Percentiles rank a stretch among this genome's conserved stretches.
phyloP scores from a whole-genome alignment of 2,797 vertebrate species.

The Phylloscopus collybita region DNA sequence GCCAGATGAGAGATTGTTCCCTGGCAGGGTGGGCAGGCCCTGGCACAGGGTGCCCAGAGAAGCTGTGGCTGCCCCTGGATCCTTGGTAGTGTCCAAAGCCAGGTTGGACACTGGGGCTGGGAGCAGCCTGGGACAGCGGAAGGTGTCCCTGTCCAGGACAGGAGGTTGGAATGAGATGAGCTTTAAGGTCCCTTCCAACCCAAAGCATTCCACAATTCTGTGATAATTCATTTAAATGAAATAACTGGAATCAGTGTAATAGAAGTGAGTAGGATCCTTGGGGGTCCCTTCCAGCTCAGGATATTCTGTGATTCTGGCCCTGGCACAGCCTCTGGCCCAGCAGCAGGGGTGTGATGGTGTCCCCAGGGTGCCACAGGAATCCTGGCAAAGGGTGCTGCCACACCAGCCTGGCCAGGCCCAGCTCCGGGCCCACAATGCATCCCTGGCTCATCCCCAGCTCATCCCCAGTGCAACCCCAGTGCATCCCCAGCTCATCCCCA shows the following conservation, averaged over 20 bases:
- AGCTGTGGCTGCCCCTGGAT: not conserved
- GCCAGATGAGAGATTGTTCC: not conserved
- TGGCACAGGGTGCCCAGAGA: not conserved
- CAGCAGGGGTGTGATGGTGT: rapidly evolving
- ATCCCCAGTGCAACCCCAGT: too few relatives aligned
- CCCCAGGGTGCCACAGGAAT: not conserved
- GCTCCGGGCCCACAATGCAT: rapidly evolving
- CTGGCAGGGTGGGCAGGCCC: not conserved
- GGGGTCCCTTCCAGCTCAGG: not conserved
- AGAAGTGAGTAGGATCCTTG: not conserved
- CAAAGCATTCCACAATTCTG: not conserved
- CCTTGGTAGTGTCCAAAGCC: not conserved
- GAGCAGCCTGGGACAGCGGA: not conserved
- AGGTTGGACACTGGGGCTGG: not conserved
- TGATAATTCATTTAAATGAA: not conserved
- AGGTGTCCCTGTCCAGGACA: not conserved
- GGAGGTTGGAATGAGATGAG: too few relatives aligned
- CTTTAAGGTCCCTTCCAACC: not conserved
- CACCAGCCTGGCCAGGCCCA: not conserved
- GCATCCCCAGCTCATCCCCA: too few relatives aligned
- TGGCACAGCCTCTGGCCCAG: not conserved
- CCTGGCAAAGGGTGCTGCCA: rapidly evolving
- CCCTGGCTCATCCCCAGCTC: too few relatives aligned
- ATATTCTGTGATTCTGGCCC: not conserved
- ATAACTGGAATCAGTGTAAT: not conserved